A percentile compares a stretch with the other conserved stretches of the same genome.
Evolutionary conservation across 2,113 vertebrate genomes (phyloP).

Genomic region (Prolemur simus): DNA sequence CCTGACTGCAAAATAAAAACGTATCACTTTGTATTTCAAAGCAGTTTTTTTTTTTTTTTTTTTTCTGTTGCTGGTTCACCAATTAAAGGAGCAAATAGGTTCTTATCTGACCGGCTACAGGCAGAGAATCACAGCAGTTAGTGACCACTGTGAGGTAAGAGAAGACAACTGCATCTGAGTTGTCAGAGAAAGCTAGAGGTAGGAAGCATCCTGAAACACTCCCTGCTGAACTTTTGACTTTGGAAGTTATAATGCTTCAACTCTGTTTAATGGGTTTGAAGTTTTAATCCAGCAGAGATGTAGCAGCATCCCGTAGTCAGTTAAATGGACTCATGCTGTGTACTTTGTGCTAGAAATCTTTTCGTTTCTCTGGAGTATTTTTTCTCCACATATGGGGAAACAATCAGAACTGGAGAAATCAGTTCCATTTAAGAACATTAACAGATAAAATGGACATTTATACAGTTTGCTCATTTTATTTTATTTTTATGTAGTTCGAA

Average conservation of each 20-base stretch:
- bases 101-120: background rate
- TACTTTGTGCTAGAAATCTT: background rate
- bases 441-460: constrained; percentile 49
- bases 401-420: constrained; percentile 12
- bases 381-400: constrained; percentile 29
- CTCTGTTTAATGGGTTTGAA: constrained; percentile 78
- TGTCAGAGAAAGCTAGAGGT: constrained; percentile 60
- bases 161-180: constrained; percentile 11
- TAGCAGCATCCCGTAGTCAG: constrained; percentile 74
- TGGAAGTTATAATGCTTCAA: constrained; percentile 49
- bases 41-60: background rate
- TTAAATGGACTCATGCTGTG: constrained; percentile 32
- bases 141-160: background rate
- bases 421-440: constrained; percentile 46
- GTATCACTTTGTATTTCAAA: constrained; percentile 9
- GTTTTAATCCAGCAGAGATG: constrained; percentile 64
- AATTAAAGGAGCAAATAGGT: constrained; percentile 58
- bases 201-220: constrained; percentile 54
- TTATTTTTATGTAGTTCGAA: background rate
- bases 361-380: constrained; percentile 56
- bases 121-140: background rate
- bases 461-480: constrained; percentile 53
- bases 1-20: constrained; percentile 23
- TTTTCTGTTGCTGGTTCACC: background rate
- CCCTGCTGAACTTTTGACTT: constrained; percentile 68